A percentile compares a stretch with the other conserved stretches of the same genome.
Conservation (phyloP, 2,888 invertebrate genomes). For the Hirtodrosophila duncani region DNA sequence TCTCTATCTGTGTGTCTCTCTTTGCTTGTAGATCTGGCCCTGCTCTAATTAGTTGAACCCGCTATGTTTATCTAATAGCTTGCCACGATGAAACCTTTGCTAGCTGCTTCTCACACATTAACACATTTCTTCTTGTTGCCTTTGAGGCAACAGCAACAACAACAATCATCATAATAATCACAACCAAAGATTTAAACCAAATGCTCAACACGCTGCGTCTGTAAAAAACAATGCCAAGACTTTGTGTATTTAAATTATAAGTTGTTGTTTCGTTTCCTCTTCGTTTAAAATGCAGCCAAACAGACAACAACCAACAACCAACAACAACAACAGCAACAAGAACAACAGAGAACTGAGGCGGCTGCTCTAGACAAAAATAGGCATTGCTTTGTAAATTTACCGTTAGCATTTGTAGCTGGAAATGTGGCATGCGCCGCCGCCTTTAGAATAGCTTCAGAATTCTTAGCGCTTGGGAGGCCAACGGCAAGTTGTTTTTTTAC, state of each 20-base stretch:
- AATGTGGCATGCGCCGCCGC: constrained; percentile 52
- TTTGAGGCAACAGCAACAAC: constrained; percentile 10
- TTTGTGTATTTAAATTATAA: constrained; percentile 66
- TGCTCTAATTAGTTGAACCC: constrained; percentile 67
- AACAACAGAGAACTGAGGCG: constrained; percentile 28
- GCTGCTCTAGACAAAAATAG: constrained; percentile 49
- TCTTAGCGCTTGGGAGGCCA: too few species aligned
- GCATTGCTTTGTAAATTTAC: constrained; percentile 63
- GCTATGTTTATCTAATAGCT: constrained; percentile 55
- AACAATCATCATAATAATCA: constrained; percentile 50
- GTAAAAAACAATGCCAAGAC: constrained; percentile 58
- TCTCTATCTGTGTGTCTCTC: too few species aligned
- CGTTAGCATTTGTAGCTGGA: constrained; percentile 48
- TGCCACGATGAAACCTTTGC: constrained; percentile 33
- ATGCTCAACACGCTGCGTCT: constrained; percentile 27
- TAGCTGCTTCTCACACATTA: constrained; percentile 63
- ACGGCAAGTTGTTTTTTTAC: too few species aligned
- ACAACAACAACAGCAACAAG: not conserved
- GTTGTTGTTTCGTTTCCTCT: too few species aligned
- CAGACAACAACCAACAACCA: not conserved
- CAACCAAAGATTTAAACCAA: constrained; percentile 55
- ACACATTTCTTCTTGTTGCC: constrained; percentile 52
- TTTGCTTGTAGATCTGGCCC: constrained; percentile 27
- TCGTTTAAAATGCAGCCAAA: too few species aligned
- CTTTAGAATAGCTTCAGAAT: too few species aligned